phyloP scores from a whole-genome alignment of 2,113 vertebrate genomes.

The Dipodomys ordii region DNA sequence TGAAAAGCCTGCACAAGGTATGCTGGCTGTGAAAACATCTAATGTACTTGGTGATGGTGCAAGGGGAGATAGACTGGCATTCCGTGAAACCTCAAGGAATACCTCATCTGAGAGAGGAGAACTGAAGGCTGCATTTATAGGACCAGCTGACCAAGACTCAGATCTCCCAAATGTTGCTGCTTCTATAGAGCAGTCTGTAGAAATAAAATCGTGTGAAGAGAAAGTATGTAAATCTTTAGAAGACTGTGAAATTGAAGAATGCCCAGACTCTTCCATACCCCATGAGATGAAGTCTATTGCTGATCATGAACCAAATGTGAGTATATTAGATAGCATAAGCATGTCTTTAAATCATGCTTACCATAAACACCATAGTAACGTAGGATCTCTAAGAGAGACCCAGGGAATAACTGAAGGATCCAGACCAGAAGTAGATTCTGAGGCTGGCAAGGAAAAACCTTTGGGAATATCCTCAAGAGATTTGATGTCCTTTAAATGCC shows the following conservation, averaged over 20 bases:
- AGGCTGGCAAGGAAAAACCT: conserved; percentile 42
- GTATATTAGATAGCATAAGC: background rate
- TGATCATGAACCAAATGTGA: background rate
- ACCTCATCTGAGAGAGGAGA: conserved; percentile 52
- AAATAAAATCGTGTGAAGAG: conserved; percentile 62
- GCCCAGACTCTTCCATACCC: background rate
- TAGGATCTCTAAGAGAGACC: conserved; percentile 4
- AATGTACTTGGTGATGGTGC: background rate
- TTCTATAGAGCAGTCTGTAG: conserved; percentile 44
- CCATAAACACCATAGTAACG: conserved; percentile 22
- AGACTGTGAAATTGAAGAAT: conserved; percentile 53
- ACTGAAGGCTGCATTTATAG: background rate
- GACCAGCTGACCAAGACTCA: background rate
- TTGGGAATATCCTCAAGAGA: conserved; percentile 55
- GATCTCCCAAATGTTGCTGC: background rate
- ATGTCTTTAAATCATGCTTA: background rate
- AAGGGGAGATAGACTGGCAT: background rate
- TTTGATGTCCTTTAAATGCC: conserved; percentile 28
- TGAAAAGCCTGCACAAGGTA: background rate
- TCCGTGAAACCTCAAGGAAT: background rate
- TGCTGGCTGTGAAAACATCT: background rate
- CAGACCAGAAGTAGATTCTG: conserved; percentile 32
- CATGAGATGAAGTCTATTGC: background rate
- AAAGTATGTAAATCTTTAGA: background rate
- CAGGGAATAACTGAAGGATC: background rate